These are phyloP conservation scores for Odocoileus virginianus DNA, from an alignment of 2,113 vertebrate genomes.

Conservation along the genomic window DNA sequence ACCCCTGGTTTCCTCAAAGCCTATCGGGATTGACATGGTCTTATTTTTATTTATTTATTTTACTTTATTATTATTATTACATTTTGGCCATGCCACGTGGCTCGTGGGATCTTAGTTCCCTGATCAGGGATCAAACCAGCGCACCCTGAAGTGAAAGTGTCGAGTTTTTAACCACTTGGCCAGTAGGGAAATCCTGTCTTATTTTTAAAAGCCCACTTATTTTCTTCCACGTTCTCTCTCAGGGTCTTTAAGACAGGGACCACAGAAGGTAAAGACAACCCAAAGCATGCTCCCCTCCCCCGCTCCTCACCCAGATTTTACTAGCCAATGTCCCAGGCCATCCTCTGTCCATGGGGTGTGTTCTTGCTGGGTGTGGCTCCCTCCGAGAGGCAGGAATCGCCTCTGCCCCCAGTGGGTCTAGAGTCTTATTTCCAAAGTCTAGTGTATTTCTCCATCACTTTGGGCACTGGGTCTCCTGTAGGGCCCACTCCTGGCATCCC, in stretches of 20 bases:
- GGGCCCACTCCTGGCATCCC: not conserved
- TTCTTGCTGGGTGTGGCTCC: not conserved
- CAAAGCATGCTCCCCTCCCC: not conserved
- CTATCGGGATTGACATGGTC: not conserved
- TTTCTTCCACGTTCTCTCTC: not conserved
- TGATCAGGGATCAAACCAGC: not conserved
- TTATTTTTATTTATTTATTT: not conserved
- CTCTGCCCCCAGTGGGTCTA: not conserved
- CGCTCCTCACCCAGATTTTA: not conserved
- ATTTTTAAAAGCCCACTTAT: not conserved
- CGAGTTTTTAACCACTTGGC: not conserved
- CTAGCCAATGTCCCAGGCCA: not conserved
- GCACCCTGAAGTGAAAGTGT: not conserved
- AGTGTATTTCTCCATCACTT: not conserved
- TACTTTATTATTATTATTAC: not conserved
- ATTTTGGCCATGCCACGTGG: not conserved
- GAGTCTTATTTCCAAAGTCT: not conserved
- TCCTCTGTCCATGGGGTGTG: not conserved
- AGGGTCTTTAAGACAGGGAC: not conserved
- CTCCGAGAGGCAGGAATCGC: not conserved
- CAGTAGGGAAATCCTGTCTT: not conserved
- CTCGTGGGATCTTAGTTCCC: not conserved
- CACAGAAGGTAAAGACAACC: not conserved
- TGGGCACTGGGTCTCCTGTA: rapidly evolving
- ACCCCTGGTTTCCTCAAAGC: not conserved